Percentiles rank a stretch among this genome's conserved stretches.
phyloP scores from a whole-genome alignment of 92 coral and sea anemone genomes.

The Heliopora coerulea region DNA sequence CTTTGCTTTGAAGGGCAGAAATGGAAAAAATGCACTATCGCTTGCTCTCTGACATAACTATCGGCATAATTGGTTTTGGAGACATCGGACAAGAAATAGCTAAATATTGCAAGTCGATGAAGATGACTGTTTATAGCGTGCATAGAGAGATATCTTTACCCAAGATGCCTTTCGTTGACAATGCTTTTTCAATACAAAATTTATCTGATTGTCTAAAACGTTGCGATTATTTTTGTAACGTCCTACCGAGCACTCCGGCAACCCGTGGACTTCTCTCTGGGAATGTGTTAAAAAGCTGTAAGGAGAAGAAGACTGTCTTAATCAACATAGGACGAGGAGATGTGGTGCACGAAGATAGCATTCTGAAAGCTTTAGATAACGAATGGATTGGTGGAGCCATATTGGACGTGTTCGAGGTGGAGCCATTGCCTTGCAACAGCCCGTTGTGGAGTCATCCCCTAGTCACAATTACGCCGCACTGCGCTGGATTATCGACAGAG shows the following conservation, averaged over 20 bases:
- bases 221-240: constrained; percentile 81
- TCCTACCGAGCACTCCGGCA: constrained; percentile 78
- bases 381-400: constrained; percentile 94
- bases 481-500: constrained; percentile 52
- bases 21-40: background rate
- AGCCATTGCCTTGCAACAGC: constrained; percentile 80
- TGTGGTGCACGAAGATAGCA: constrained; percentile 70
- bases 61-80: constrained; percentile 90
- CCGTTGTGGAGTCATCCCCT: constrained; percentile 79
- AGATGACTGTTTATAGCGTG: constrained; percentile 81
- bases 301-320: constrained; percentile 62
- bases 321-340: constrained; percentile 90
- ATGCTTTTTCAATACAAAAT: constrained; percentile 50
- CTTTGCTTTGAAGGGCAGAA: background rate
- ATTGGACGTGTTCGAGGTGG: constrained; percentile 84
- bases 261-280: constrained; percentile 80
- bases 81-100: constrained; percentile 80
- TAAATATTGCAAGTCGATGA: constrained; percentile 70
- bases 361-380: constrained; percentile 67
- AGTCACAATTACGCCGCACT: constrained; percentile 86
- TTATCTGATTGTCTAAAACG: constrained; percentile 68
- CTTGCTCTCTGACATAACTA: constrained; percentile 53
- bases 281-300: constrained; percentile 62
- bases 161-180: constrained; percentile 61
- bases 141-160: constrained; percentile 53